These are phyloP conservation scores for Dermochelys coriacea DNA, from an alignment of 2,797 vertebrate genomes.

Conservation along the genomic window DNA sequence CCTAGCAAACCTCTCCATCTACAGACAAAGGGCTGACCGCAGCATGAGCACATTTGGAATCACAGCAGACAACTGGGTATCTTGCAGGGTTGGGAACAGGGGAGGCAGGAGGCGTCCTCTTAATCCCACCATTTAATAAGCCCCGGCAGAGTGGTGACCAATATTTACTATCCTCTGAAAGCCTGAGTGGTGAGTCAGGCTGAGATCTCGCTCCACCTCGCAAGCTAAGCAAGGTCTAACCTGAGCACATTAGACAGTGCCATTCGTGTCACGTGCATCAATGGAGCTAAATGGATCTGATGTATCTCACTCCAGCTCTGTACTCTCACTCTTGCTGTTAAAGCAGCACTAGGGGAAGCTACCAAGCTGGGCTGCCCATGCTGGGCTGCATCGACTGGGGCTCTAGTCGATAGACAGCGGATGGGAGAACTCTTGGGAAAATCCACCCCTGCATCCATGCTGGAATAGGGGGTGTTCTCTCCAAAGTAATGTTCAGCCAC, in stretches of 20 bases:
- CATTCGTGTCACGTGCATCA: neutral
- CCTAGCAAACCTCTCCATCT: rapidly evolving
- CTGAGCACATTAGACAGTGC: neutral
- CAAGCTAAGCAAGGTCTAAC: neutral
- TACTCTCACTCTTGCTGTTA: neutral
- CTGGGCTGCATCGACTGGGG: neutral
- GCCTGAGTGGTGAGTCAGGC: neutral
- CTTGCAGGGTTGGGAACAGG: neutral
- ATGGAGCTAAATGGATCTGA: neutral
- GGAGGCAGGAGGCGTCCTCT: neutral
- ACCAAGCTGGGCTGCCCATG: neutral
- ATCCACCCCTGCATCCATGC: neutral
- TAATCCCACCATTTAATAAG: neutral
- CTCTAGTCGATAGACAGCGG: neutral
- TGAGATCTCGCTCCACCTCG: neutral
- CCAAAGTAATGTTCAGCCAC: neutral
- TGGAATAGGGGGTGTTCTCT: neutral
- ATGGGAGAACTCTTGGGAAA: neutral
- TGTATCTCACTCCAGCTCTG: neutral
- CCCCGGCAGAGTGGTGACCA: neutral
- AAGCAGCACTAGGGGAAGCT: neutral
- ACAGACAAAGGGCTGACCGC: rapidly evolving
- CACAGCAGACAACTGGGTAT: neutral
- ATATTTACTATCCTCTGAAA: neutral
- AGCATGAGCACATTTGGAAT: rapidly evolving